phyloP scores from a whole-genome alignment of 1,140 invertebrate species.

The Atopsyche davidsoni region DNA sequence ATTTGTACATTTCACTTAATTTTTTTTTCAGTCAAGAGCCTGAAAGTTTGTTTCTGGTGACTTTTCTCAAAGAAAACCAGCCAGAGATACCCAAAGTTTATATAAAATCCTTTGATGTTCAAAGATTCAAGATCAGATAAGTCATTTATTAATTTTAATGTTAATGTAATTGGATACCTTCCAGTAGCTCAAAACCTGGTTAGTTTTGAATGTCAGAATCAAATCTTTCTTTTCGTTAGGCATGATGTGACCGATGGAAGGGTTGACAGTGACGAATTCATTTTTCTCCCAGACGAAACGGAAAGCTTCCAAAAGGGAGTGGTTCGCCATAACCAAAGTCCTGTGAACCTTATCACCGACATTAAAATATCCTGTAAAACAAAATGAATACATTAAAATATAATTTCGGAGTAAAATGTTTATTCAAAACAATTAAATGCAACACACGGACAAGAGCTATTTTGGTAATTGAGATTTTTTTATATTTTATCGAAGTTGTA shows the following conservation, averaged over 20 bases:
- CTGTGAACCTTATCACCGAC: neutral
- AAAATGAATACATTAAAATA: neutral
- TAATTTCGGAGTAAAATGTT: neutral
- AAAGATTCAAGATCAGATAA: too few species aligned
- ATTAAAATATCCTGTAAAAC: constrained; percentile 6
- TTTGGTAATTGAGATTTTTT: too few species aligned
- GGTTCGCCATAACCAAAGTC: constrained; percentile 5
- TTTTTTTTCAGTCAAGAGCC: too few species aligned
- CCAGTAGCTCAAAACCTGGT: too few species aligned
- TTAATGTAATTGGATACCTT: too few species aligned
- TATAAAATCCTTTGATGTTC: too few species aligned
- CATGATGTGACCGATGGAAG: constrained; percentile 9
- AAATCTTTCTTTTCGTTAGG: constrained; percentile 10
- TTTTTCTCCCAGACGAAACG: constrained; percentile 6
- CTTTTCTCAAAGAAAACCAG: too few species aligned
- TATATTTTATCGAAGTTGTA: neutral
- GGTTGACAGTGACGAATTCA: constrained; percentile 2
- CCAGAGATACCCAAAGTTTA: too few species aligned
- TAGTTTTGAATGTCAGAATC: neutral
- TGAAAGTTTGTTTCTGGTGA: too few species aligned
- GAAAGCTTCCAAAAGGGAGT: constrained; percentile 4
- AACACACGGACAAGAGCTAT: too few species aligned
- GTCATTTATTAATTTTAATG: too few species aligned
- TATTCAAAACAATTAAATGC: neutral
- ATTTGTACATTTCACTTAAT: too few species aligned